Conservation (phyloP, 2,888 invertebrate genomes). For the Agriopis marginaria region DNA sequence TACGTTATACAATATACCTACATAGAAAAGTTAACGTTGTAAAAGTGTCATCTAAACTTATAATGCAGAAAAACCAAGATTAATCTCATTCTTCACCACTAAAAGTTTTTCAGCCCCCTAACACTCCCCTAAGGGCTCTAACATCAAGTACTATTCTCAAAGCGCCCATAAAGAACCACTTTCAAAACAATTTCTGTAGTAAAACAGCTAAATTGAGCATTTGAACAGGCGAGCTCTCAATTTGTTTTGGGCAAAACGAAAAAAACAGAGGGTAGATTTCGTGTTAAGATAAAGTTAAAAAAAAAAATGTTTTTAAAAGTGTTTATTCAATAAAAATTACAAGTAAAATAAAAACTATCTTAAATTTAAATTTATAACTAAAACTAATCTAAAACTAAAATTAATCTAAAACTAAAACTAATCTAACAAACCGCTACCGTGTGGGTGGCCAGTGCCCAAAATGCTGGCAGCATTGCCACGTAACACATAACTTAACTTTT, state of each 20-base stretch:
- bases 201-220: slow-evolving; percentile 41
- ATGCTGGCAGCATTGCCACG: too few relatives aligned
- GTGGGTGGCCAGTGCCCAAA: too few relatives aligned
- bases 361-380: too few relatives aligned
- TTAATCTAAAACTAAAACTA: too few relatives aligned
- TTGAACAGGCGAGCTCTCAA: slow-evolving; percentile 29
- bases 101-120: slow-evolving; percentile 21
- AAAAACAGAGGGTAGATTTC: slow-evolving; percentile 14
- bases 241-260: slow-evolving; percentile 23
- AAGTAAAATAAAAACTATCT: too few relatives aligned
- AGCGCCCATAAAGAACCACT: slow-evolving; percentile 34
- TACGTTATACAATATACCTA: too few relatives aligned
- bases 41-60: slow-evolving; percentile 5
- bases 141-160: slow-evolving; percentile 28
- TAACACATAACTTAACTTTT: too few relatives aligned
- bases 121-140: slow-evolving; percentile 18
- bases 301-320: too few relatives aligned
- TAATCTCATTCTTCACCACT: slow-evolving; percentile 25
- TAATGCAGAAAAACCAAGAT: slow-evolving; percentile 8
- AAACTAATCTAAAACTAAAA: too few relatives aligned
- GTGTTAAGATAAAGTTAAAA: too few relatives aligned
- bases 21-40: neutral
- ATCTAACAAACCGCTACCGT: too few relatives aligned
- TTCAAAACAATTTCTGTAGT: slow-evolving; percentile 31
- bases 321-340: too few relatives aligned